A percentile compares a stretch with the other conserved stretches of the same genome.
Conservation (phyloP, 2,888 invertebrate species). For the Barypeithes pellucidus region DNA sequence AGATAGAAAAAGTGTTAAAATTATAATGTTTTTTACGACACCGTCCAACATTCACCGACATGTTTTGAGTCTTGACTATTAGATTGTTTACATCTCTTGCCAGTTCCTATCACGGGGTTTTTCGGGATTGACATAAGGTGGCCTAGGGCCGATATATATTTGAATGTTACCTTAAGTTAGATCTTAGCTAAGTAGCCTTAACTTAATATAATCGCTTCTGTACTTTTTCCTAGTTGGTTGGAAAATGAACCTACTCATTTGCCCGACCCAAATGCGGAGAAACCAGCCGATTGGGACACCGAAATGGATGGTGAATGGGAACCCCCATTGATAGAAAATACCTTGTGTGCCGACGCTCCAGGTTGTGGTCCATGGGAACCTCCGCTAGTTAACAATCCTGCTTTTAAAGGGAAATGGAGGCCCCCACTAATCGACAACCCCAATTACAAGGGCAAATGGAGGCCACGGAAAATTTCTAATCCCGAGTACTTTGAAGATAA, state of each 20-base stretch:
- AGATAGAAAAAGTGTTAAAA: too few species aligned
- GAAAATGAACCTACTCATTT: conserved; percentile 91
- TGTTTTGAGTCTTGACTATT: too few species aligned
- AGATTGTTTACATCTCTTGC: too few species aligned
- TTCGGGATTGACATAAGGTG: too few species aligned
- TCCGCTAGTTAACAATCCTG: conserved; percentile 89
- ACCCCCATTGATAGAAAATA: conserved; percentile 93
- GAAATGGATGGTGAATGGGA: conserved; percentile 99
- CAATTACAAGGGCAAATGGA: conserved; percentile 97
- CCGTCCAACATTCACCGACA: too few species aligned
- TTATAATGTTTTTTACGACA: too few species aligned
- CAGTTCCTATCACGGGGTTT: too few species aligned
- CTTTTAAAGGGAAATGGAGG: conserved; percentile 95
- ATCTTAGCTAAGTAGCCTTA: not conserved
- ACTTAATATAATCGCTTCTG: not conserved
- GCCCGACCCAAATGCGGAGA: conserved; percentile 88
- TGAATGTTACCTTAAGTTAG: too few species aligned
- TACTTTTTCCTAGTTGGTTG: conserved; percentile 77
- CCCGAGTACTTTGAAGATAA: conserved; percentile 95
- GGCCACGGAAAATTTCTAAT: conserved; percentile 88
- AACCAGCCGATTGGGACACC: conserved; percentile 97
- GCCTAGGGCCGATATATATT: too few species aligned
- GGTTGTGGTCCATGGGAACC: conserved; percentile 96
- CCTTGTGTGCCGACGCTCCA: conserved; percentile 79
- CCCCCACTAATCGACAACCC: conserved; percentile 93